phyloP scores from a whole-genome alignment of 2,888 invertebrate genomes.

The Lomographa bimaculata region DNA sequence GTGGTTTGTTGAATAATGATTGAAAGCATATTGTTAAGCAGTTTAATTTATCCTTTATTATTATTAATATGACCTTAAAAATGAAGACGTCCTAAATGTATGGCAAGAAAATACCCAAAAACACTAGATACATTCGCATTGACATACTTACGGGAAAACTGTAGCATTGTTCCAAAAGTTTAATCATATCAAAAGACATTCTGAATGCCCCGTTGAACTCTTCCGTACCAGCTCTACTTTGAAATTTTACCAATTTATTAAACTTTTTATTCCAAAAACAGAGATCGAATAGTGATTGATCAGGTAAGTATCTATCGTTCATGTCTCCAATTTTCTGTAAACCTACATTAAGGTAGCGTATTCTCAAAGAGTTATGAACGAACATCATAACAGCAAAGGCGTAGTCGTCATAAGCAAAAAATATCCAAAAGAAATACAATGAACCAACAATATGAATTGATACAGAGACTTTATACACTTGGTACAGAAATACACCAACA shows the following conservation, averaged over 20 bases:
- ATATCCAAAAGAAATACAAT: slow-evolving; percentile 44
- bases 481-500: slow-evolving; percentile 38
- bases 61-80: no score
- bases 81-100: no score
- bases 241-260: slow-evolving; percentile 49
- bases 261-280: slow-evolving; percentile 53
- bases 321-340: slow-evolving; percentile 53
- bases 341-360: slow-evolving; percentile 59
- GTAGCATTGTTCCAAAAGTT: slow-evolving; percentile 41
- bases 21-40: no score
- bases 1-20: no score
- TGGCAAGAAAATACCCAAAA: no score
- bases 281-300: slow-evolving; percentile 46
- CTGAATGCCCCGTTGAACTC: slow-evolving; percentile 45
- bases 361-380: slow-evolving; percentile 45
- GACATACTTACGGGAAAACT: slow-evolving; percentile 49
- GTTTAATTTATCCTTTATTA: no score
- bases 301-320: slow-evolving; percentile 49
- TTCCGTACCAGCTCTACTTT: slow-evolving; percentile 37
- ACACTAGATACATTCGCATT: no score
- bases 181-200: slow-evolving; percentile 46
- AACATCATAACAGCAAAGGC: slow-evolving; percentile 30
- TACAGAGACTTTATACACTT: slow-evolving; percentile 38
- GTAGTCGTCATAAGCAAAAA: slow-evolving; percentile 48
- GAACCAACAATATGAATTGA: slow-evolving; percentile 40